Conservation (phyloP, 2,113 vertebrate species). For the Mormyrus iriodes region DNA sequence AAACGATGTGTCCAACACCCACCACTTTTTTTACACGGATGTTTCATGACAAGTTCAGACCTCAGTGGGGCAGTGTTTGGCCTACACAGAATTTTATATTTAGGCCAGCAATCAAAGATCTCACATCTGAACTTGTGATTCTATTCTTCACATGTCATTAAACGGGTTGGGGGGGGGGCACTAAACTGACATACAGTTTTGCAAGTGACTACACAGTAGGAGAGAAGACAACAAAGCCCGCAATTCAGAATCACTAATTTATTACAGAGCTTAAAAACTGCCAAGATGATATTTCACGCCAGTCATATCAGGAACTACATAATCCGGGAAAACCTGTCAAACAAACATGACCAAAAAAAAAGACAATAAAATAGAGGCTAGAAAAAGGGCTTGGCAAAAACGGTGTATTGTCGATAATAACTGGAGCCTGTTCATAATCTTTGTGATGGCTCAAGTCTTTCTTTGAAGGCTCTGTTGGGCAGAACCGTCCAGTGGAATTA, state of each 20-base stretch:
- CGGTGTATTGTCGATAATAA: background rate
- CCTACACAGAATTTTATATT: slow-evolving; percentile 1
- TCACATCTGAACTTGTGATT: background rate
- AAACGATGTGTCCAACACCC: background rate
- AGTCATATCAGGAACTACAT: slow-evolving; percentile 55
- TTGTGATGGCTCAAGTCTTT: background rate
- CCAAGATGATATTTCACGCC: slow-evolving; percentile 43
- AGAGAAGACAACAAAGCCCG: background rate
- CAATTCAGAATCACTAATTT: background rate
- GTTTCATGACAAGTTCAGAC: background rate
- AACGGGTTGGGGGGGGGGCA: background rate
- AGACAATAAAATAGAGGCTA: background rate
- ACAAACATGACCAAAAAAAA: background rate
- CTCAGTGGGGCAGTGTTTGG: background rate
- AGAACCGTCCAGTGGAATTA: slow-evolving; percentile 30
- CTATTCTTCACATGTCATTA: background rate
- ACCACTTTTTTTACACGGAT: background rate
- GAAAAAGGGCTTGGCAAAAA: background rate
- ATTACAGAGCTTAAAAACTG: slow-evolving; percentile 3
- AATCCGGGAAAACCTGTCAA: slow-evolving; percentile 18
- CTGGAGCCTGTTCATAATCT: background rate
- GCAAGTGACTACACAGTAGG: background rate
- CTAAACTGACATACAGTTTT: background rate
- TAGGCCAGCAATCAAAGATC: background rate
- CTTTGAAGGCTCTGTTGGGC: background rate